Evolutionary conservation across 1,140 invertebrate genomes (phyloP).

Genomic region (Stegodyphus dumicola): DNA sequence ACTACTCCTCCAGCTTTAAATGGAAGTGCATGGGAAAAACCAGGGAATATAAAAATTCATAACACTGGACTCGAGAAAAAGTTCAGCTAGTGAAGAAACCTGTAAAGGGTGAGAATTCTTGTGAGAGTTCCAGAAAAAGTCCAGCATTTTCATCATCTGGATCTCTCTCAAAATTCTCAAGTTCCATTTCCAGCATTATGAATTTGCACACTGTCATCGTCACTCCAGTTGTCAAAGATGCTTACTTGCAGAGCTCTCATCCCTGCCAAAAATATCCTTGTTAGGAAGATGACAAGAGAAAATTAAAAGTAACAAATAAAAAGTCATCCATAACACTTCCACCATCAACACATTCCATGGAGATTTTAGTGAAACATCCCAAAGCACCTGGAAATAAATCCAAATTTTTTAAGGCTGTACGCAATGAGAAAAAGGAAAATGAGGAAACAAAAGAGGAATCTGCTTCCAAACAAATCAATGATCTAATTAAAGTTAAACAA

Average conservation of each 20-base stretch:
- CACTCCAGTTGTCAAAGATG: conserved; percentile 52
- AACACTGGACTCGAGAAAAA: conserved; percentile 41
- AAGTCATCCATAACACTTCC: conserved; percentile 63
- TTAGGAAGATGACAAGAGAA: conserved; percentile 36
- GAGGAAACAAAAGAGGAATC: conserved; percentile 37
- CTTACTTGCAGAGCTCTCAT: conserved; percentile 55
- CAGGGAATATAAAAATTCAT: conserved; percentile 61
- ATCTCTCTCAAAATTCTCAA: conserved; percentile 47
- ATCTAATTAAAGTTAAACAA: no score
- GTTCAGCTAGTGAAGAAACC: conserved; percentile 58
- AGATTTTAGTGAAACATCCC: conserved; percentile 67
- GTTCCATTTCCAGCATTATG: conserved; percentile 34
- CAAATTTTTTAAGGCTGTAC: conserved; percentile 66
- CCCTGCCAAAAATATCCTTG: conserved; percentile 51
- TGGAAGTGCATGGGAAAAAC: conserved; percentile 67
- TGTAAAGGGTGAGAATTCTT: conserved; percentile 50
- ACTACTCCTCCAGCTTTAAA: conserved; percentile 57
- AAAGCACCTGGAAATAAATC: conserved; percentile 67
- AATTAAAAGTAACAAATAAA: conserved; percentile 26
- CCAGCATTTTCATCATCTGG: conserved; percentile 57
- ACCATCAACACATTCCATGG: conserved; percentile 63
- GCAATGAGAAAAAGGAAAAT: conserved; percentile 63
- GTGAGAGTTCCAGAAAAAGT: conserved; percentile 61
- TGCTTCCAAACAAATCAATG: no score
- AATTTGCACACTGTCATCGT: conserved; percentile 56